phyloP scores from a whole-genome alignment of 2,113 vertebrate genomes.

The Odobenus rosmarus region DNA sequence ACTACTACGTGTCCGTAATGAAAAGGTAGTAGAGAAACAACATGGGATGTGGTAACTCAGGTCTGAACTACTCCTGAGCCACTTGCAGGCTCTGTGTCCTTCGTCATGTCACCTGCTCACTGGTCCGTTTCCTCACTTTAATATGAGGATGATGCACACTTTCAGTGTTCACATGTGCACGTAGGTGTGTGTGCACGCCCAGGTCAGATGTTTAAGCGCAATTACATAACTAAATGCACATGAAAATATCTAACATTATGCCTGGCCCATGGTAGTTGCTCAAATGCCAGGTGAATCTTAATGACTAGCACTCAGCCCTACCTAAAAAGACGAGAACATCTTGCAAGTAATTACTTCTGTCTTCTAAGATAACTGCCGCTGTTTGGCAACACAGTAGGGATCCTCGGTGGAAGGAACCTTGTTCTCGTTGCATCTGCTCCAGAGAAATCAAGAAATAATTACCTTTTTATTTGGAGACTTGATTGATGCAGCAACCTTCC shows the following conservation, averaged over 20 bases:
- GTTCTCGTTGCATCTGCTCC: slow-evolving; percentile 46
- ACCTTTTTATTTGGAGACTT: slow-evolving; percentile 72
- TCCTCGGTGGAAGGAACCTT: slow-evolving; percentile 64
- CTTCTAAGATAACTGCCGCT: slow-evolving; percentile 56
- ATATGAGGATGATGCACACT: neutral
- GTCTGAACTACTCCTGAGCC: neutral
- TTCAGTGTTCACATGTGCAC: neutral
- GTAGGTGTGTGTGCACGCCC: neutral
- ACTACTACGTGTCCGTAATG: neutral
- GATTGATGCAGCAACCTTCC: slow-evolving; percentile 71
- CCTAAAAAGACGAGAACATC: slow-evolving; percentile 49
- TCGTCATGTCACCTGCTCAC: neutral
- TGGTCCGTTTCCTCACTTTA: neutral
- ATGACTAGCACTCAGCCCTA: neutral
- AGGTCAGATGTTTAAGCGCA: neutral
- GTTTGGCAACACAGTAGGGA: slow-evolving; percentile 45
- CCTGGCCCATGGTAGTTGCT: neutral
- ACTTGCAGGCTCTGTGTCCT: neutral
- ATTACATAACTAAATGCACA: neutral
- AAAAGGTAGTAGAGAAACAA: neutral
- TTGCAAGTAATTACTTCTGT: slow-evolving; percentile 67
- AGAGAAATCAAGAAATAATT: slow-evolving; percentile 79
- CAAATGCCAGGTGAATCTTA: slow-evolving; percentile 43
- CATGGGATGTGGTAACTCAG: no score
- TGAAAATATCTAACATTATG: neutral